Base-by-base conservation (phyloP, 2,888 invertebrate genomes). In the Criorhina ranunculi region DNA sequence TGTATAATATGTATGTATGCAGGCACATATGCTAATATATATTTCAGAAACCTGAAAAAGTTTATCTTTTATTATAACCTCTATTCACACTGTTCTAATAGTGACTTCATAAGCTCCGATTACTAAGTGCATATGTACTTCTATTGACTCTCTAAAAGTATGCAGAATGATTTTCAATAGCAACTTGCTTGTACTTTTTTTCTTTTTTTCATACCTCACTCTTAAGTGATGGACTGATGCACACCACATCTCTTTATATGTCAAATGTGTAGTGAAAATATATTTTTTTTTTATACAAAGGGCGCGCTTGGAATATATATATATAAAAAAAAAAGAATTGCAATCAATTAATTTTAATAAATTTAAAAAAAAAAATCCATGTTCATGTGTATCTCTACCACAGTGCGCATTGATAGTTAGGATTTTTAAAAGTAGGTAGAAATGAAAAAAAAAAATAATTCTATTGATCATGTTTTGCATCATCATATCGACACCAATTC, bases 321-420 rank as follows among this genome's bases (percentile, higher is more conserved):
- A 11, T 64, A 62, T 64, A 24, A 24, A 24, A 24, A 57, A 44
- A 57, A 24, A 40, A 35, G 17, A 55, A 35, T 15, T 5, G 31
- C 60, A 70, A 33, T 40, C 55, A 62, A 70, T 60, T 79, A 53
- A 53, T 79, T 79, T 73, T 59, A 79, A 79, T 75, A 33, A 60
- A 72, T 42, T 72, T 44, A 57, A 15, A 12, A 57, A 15, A 12
- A 57, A 51, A 49, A 42, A 42, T 24, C 24, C 5, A 37, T 8
- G 8, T 9, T 1, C 29, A 11, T 15, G 8, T 24, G 7, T 24
- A 33, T 11, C 0, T 57, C 19, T 5, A 6, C 19, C 5, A 57
- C 9, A 53, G 11, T 31, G 8, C 29, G 49, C 49, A 59, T 46
- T 11, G 9, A 78, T 62, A 40, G 40, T 15, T 29, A 40, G 51